These are phyloP conservation scores for Cyprinus carpio DNA, from an alignment of 2,113 vertebrate species.

Conservation along the genomic window DNA sequence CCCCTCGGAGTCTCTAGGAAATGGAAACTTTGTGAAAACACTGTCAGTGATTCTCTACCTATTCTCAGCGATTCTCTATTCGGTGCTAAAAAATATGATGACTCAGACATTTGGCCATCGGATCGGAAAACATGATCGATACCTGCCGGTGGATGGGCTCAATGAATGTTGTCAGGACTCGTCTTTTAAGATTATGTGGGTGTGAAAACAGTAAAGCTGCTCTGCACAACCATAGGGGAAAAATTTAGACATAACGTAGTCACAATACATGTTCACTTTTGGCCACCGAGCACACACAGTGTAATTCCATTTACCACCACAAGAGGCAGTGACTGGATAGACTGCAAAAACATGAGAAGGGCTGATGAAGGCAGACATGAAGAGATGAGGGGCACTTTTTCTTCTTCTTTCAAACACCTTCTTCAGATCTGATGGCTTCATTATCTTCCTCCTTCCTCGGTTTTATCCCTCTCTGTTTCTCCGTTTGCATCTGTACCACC, in stretches of 20 bases:
- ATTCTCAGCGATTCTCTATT: background rate
- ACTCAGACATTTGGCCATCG: constrained; percentile 10
- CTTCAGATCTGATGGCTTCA: background rate
- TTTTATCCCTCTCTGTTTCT: constrained; percentile 66
- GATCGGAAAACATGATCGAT: constrained; percentile 34
- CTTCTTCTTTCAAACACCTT: background rate
- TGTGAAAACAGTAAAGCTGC: constrained; percentile 19
- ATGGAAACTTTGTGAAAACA: constrained; percentile 24
- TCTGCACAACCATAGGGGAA: background rate
- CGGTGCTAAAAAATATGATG: constrained; percentile 23
- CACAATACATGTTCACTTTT: background rate
- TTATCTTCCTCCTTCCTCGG: constrained; percentile 57
- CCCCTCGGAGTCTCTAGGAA: constrained; percentile 19
- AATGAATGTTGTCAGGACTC: background rate
- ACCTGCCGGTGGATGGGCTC: background rate
- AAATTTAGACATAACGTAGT: too few relatives aligned
- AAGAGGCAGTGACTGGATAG: constrained; percentile 22
- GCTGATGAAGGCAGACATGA: constrained; percentile 2
- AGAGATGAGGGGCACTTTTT: constrained; percentile 26
- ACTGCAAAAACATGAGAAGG: constrained; percentile 4
- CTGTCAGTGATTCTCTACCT: background rate
- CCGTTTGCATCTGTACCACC: constrained; percentile 64
- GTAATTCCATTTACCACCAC: constrained; percentile 1
- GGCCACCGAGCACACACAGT: background rate
- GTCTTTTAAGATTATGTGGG: constrained; percentile 10